These are phyloP conservation scores for Habroteleia sp. DNA, from an alignment of 2,888 invertebrate genomes.

Conservation along the genomic window DNA sequence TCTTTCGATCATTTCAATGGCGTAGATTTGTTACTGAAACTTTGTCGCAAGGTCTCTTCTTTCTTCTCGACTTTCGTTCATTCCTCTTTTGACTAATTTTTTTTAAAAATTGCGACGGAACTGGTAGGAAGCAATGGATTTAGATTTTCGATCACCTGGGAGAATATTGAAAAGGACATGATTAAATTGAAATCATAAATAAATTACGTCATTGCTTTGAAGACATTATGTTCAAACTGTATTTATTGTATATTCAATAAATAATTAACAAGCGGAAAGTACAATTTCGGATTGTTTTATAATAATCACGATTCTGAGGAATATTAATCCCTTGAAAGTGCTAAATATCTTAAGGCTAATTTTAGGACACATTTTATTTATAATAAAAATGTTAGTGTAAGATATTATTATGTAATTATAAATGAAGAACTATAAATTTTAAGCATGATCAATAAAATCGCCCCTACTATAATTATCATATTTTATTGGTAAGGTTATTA, in stretches of 20 bases:
- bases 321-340: constrained; percentile 5
- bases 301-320: constrained; percentile 27
- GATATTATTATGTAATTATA: constrained; percentile 29
- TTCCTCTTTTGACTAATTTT: constrained; percentile 57
- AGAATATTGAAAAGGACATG: constrained; percentile 32
- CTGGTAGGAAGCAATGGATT: constrained; percentile 22
- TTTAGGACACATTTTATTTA: constrained; percentile 1
- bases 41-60: constrained; percentile 56
- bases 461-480: constrained; percentile 20
- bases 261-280: constrained; percentile 44
- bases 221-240: constrained; percentile 14
- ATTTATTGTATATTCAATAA: constrained; percentile 30
- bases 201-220: constrained; percentile 28
- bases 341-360: constrained; percentile 1
- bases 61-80: constrained; percentile 54
- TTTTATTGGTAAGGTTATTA: constrained; percentile 16
- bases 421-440: constrained; percentile 20
- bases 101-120: constrained; percentile 48
- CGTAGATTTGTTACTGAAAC: constrained; percentile 62
- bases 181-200: constrained; percentile 34
- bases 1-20: constrained; percentile 61
- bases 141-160: constrained; percentile 38
- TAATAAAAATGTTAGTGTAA: constrained; percentile 7
- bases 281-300: constrained; percentile 29
- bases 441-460: constrained; percentile 4